Evolutionary conservation across 2,888 invertebrate species (phyloP).

Genomic region (Augiades crinisus): DNA sequence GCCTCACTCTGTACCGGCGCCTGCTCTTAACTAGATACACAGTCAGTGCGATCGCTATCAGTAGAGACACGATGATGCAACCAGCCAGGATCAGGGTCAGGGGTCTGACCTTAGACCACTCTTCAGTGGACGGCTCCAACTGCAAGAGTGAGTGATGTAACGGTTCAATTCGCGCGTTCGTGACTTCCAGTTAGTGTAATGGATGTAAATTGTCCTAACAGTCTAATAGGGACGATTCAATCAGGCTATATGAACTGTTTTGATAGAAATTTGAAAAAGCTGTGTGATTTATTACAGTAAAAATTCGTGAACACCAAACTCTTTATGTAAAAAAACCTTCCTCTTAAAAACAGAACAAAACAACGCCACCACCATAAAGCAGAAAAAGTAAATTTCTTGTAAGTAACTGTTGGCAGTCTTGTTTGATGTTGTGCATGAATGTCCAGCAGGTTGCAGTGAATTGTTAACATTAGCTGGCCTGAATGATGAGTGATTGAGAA

Average conservation of each 20-base stretch:
- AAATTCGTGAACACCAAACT: too few relatives aligned
- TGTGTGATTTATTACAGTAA: too few relatives aligned
- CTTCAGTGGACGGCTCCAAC: conserved; percentile 56
- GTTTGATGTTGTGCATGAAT: too few relatives aligned
- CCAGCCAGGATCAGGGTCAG: conserved; percentile 57
- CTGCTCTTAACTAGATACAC: conserved; percentile 62
- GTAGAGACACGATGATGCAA: conserved; percentile 52
- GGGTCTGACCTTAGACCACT: conserved; percentile 40
- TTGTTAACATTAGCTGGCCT: too few relatives aligned
- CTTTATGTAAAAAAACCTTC: too few relatives aligned
- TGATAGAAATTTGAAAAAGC: background rate
- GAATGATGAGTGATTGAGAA: too few relatives aligned
- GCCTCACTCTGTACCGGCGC: conserved; percentile 50
- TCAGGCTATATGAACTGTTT: background rate
- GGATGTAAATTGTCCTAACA: conserved; percentile 1
- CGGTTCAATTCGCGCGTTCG: conserved; percentile 3
- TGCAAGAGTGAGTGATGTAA: conserved; percentile 39
- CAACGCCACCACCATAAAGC: too few relatives aligned
- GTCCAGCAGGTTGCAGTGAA: too few relatives aligned
- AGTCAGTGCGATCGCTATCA: conserved; percentile 55
- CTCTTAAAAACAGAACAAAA: too few relatives aligned
- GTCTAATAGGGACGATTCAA: too few relatives aligned
- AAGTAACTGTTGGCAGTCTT: too few relatives aligned
- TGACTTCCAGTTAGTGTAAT: background rate
- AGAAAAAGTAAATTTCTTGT: too few relatives aligned